Evolutionary conservation across 2,888 invertebrate species (phyloP), one percentile per base, ranked within the genome.

Genomic region (Pyrrhia umbra): DNA sequence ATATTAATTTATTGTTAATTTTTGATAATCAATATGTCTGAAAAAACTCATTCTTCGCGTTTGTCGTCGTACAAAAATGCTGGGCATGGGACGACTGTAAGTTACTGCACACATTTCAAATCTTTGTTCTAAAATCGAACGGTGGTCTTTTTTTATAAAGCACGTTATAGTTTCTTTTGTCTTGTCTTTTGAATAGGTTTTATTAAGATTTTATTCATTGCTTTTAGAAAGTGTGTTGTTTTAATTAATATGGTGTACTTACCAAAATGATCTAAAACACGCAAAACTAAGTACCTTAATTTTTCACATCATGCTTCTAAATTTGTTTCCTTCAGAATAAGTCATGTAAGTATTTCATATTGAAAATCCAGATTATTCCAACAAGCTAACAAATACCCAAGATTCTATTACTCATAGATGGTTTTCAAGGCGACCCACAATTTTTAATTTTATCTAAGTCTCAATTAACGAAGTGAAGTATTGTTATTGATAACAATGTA

Each of bases 41-140:
- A 97, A 73, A 95, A 95, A 84, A 95, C 94, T 21, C 90, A 90
- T 18, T 83, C 90, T 13, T 93, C 95, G 45, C 96, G 98, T 80
- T 93, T 97, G 76, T 94, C 96, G 52, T 95, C 96, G 9, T 98
- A 97, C 91, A 98, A 98, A 91, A 97, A 97, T 89, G 96, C 96
- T 85, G 96, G 97, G 18, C 96, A 97, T 75, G 97, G 97, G 81
- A 94, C 95, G 1, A 97, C 96, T 86, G 98, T 97, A 95, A 95
- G 92, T 87, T 23, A 23, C 23, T 15, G 6, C 6, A 21, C 0
- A 16, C 6, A 13, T 63, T 58, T 52, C 16, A 8, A 61, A 68
- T 37, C 42, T 23, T 25, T 23, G 20, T 73, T 65, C 37, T 8
- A 23, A 50, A 37, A 34, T 57, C n/a, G 9, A 39, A 62, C 34